Evolutionary conservation across 2,888 invertebrate genomes (phyloP).

Genomic region (Rhamphomyia laevipes): DNA sequence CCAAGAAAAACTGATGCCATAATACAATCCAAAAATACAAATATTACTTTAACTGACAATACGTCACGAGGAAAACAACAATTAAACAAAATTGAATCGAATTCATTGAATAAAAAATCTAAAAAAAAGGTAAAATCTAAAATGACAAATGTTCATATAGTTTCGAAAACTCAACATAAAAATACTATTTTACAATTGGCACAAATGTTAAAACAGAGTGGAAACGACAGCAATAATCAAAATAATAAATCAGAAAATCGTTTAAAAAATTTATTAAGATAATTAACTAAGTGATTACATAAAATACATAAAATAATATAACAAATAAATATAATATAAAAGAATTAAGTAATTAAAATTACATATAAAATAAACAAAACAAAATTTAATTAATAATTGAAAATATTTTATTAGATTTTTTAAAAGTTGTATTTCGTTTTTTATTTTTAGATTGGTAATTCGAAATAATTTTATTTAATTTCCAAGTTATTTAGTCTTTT

Average conservation of each 20-base stretch:
- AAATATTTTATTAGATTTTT: conserved; percentile 2
- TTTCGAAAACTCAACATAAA: conserved; percentile 12
- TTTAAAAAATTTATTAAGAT: conserved; percentile 15
- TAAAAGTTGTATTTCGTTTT: too few species aligned
- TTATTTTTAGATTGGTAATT: too few species aligned
- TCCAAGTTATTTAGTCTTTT: neutral
- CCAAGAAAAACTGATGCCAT: too few species aligned
- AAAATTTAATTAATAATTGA: neutral
- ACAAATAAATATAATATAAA: too few species aligned
- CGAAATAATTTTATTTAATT: too few species aligned
- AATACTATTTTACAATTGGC: conserved; percentile 12
- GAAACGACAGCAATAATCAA: neutral
- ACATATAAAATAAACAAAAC: too few species aligned
- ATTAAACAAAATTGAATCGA: neutral
- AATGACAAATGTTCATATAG: neutral
- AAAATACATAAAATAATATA: too few species aligned
- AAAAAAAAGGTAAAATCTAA: conserved; percentile 5
- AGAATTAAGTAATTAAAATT: too few species aligned
- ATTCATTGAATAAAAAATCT: neutral
- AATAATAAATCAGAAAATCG: conserved; percentile 4
- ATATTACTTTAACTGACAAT: neutral
- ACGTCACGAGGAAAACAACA: neutral
- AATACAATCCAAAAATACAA: neutral
- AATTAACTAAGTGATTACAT: neutral
- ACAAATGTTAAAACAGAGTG: conserved; percentile 5